phyloP scores from a whole-genome alignment of 2,888 invertebrate genomes.

The Lasioglossum pauxillum region DNA sequence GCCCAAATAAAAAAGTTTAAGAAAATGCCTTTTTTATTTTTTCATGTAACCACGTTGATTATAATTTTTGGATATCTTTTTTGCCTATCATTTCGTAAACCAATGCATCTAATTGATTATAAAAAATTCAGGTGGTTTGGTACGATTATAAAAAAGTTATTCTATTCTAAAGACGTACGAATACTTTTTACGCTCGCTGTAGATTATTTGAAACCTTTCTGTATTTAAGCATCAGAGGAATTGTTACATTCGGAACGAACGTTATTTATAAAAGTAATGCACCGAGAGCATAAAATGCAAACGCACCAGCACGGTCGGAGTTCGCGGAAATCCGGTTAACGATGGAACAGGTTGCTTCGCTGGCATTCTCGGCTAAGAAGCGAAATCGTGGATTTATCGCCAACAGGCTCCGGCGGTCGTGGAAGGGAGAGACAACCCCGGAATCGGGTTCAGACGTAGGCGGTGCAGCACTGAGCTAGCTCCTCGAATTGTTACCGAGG shows the following conservation, averaged over 20 bases:
- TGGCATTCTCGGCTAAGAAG: constrained; percentile 35
- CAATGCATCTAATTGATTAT: too few relatives aligned
- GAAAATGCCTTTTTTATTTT: too few relatives aligned
- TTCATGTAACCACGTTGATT: too few relatives aligned
- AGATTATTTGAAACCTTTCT: too few relatives aligned
- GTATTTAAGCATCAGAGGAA: background rate
- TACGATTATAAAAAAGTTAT: too few relatives aligned
- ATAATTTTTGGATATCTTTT: too few relatives aligned
- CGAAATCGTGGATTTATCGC: constrained; percentile 56
- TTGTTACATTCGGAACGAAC: background rate
- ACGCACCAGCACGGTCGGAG: background rate
- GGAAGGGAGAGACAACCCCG: constrained; percentile 37
- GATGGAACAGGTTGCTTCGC: constrained; percentile 32
- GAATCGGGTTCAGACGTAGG: constrained; percentile 32
- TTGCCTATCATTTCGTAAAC: too few relatives aligned
- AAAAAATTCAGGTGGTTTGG: too few relatives aligned
- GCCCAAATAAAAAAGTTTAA: too few relatives aligned
- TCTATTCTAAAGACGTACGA: too few relatives aligned
- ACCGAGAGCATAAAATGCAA: background rate
- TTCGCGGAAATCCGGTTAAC: constrained; percentile 13
- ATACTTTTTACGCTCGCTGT: too few relatives aligned
- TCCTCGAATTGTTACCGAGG: background rate
- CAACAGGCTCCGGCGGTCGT: constrained; percentile 20
- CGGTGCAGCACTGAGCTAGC: constrained; percentile 21
- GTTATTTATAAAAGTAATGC: background rate